Evolutionary conservation across 2,797 vertebrate genomes (phyloP).

Genomic region (Xiphophorus birchmanni): DNA sequence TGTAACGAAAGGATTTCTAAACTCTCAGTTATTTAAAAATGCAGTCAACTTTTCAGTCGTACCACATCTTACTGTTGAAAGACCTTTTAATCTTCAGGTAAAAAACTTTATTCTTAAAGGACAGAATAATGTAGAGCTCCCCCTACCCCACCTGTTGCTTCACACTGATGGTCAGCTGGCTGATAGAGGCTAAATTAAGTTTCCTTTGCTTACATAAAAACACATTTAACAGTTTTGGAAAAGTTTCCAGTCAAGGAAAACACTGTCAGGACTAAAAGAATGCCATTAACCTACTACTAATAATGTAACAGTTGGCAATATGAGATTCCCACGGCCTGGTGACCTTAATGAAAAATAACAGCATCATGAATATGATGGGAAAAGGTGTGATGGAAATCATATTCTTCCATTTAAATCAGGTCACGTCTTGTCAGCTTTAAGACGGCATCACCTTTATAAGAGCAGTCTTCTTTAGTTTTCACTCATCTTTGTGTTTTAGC

Average conservation of each 20-base stretch:
- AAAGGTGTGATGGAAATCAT: background rate
- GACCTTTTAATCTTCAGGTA: background rate
- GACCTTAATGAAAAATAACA: background rate
- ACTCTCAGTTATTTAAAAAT: background rate
- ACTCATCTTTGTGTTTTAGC: background rate
- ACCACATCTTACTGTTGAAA: background rate
- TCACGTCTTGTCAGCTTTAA: background rate
- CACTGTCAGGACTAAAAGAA: background rate
- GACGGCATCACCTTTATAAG: background rate
- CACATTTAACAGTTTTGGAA: background rate
- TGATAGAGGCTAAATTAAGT: background rate
- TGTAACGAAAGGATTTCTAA: background rate
- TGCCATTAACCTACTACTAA: background rate
- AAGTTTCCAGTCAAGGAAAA: background rate
- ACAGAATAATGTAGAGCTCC: background rate
- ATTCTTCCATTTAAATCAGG: background rate
- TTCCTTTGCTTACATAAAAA: background rate
- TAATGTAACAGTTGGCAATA: background rate
- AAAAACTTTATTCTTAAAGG: background rate
- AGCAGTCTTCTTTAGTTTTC: background rate
- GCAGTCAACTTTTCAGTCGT: background rate
- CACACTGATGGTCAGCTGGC: background rate
- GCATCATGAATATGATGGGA: background rate
- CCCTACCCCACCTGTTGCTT: background rate
- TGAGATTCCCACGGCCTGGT: background rate